A percentile compares a stretch with the other conserved stretches of the same genome.
phyloP scores from a whole-genome alignment of 2,888 invertebrate genomes.

The Eustalomyia histrio region DNA sequence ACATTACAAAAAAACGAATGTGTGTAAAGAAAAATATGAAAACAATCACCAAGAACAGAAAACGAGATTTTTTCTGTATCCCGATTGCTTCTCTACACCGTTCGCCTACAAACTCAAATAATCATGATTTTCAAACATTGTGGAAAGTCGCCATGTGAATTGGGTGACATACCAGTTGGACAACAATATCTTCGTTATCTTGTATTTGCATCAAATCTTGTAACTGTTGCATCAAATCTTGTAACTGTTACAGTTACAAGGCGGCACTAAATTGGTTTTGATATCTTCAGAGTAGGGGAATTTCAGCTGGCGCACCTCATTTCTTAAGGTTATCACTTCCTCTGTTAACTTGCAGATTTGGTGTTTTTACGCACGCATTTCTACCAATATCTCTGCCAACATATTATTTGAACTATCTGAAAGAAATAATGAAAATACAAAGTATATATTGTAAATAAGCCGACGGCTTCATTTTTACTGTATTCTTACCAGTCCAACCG shows the following conservation, averaged over 20 bases:
- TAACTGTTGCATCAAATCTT: conserved; percentile 16
- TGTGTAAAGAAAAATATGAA: no score
- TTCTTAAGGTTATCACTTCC: conserved; percentile 25
- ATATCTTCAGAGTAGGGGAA: conserved; percentile 11
- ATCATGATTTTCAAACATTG: no score
- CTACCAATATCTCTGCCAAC: conserved; percentile 23
- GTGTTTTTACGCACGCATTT: conserved; percentile 27
- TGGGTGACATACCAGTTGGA: conserved; percentile 30
- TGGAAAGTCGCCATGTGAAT: no score
- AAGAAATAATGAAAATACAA: neutral
- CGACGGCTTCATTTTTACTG: neutral
- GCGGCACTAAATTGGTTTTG: conserved; percentile 29
- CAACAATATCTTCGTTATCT: conserved; percentile 31
- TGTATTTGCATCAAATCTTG: no score
- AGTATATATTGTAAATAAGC: neutral
- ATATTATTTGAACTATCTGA: conserved; percentile 27
- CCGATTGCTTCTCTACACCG: no score
- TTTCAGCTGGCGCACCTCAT: conserved; percentile 32
- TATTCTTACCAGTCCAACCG: neutral
- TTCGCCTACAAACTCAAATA: no score
- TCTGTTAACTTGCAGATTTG: conserved; percentile 18
- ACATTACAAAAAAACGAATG: no score
- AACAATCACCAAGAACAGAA: no score
- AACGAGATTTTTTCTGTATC: no score
- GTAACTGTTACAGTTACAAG: conserved; percentile 27